A percentile compares a stretch with the other conserved stretches of the same genome.
phyloP scores from a whole-genome alignment of 2,888 invertebrate genomes.

The Drosophila longiperda region DNA sequence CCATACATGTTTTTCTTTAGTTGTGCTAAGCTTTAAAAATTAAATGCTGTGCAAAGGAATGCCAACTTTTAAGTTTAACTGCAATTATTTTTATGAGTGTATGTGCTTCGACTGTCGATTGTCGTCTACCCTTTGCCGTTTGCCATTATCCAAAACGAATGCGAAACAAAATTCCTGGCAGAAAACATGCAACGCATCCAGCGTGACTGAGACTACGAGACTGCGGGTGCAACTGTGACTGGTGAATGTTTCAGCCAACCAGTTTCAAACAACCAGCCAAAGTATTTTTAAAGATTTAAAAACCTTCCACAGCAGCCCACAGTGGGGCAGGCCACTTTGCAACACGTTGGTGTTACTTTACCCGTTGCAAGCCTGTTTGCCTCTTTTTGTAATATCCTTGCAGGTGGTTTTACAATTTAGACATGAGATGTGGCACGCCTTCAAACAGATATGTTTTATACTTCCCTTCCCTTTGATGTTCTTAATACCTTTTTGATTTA shows the following conservation, averaged over 20 bases:
- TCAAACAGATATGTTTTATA: background rate
- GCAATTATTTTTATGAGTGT: background rate
- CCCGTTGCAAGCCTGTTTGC: constrained; percentile 29
- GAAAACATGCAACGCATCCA: constrained; percentile 75
- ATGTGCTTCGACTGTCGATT: constrained; percentile 19
- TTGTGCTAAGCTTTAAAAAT: background rate
- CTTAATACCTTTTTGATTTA: background rate
- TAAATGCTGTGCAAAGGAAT: background rate
- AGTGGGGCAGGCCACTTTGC: constrained; percentile 57
- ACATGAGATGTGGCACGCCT: background rate
- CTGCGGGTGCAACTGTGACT: constrained; percentile 11
- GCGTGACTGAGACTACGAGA: constrained; percentile 29
- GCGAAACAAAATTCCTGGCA: constrained; percentile 76
- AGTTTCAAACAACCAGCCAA: constrained; percentile 29
- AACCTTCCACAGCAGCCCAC: constrained; percentile 42
- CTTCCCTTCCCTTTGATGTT: no score
- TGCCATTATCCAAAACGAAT: constrained; percentile 77
- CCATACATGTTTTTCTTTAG: background rate
- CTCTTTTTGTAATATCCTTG: constrained; percentile 1
- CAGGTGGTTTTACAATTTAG: background rate
- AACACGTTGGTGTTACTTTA: constrained; percentile 55
- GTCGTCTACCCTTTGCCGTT: constrained; percentile 51
- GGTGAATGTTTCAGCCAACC: constrained; percentile 12
- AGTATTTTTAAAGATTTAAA: constrained; percentile 72
- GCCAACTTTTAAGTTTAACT: background rate